Percentiles rank a stretch among this genome's conserved stretches.
Evolutionary conservation across 2,888 invertebrate species (phyloP).

Genomic region (Temnothorax ravouxi): DNA sequence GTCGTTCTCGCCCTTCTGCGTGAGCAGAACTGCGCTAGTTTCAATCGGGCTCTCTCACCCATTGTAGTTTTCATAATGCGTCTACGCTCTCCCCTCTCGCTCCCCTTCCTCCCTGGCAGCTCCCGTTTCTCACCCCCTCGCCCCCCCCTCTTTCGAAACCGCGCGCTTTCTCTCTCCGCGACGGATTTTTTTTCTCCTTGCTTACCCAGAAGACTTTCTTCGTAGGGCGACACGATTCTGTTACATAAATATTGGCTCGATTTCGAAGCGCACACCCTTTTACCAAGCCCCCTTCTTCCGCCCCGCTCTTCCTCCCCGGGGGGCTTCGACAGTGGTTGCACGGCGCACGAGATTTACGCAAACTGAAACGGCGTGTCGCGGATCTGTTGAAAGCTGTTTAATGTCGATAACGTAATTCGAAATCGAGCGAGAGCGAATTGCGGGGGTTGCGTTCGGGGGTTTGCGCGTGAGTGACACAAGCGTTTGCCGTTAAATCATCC

Average conservation of each 20-base stretch:
- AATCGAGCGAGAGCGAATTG: constrained; percentile 55
- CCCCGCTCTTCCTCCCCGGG: constrained; percentile 11
- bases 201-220: constrained; percentile 74
- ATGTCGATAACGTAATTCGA: constrained; percentile 69
- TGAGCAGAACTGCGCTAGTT: constrained; percentile 70
- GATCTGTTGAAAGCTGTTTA: constrained; percentile 72
- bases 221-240: constrained; percentile 78
- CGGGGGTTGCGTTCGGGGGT: constrained; percentile 27
- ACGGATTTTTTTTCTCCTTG: constrained; percentile 64
- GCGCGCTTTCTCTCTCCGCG: constrained; percentile 42
- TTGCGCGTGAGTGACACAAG: constrained; percentile 40
- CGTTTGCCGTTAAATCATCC: constrained; percentile 31
- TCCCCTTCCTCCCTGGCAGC: constrained; percentile 27
- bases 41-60: constrained; percentile 65
- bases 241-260: constrained; percentile 83
- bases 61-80: constrained; percentile 68
- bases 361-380: constrained; percentile 59
- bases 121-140: constrained; percentile 1
- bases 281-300: constrained; percentile 45
- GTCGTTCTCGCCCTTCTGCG: constrained; percentile 66
- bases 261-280: constrained; percentile 78
- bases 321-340: constrained; percentile 28
- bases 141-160: constrained; percentile 21
- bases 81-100: constrained; percentile 40
- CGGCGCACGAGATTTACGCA: constrained; percentile 55